Conservation (phyloP, 2,888 invertebrate species). For the Blastobasis adustella region DNA sequence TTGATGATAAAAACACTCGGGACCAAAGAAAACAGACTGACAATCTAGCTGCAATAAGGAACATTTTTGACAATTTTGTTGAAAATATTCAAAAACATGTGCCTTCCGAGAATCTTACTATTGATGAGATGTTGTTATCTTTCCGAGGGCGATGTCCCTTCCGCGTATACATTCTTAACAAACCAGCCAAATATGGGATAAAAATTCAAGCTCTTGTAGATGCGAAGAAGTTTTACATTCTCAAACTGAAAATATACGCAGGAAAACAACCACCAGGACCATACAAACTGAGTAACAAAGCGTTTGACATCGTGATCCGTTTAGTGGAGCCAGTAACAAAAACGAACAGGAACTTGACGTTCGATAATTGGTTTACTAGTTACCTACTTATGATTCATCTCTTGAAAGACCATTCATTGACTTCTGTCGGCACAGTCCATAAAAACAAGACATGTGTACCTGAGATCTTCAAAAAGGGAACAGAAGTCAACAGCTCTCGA, state of each 20-base stretch:
- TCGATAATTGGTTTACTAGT: slow-evolving; percentile 19
- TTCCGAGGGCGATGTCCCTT: slow-evolving; percentile 15
- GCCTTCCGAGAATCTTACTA: slow-evolving; percentile 7
- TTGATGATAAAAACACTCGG: slow-evolving; percentile 17
- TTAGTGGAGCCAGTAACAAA: slow-evolving; percentile 14
- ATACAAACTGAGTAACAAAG: slow-evolving; percentile 6
- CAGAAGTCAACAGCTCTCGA: slow-evolving; percentile 7
- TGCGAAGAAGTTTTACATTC: slow-evolving; percentile 10
- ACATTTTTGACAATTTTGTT: slow-evolving; percentile 8
- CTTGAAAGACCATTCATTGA: slow-evolving; percentile 13
- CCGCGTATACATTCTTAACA: slow-evolving; percentile 11
- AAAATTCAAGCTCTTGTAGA: slow-evolving; percentile 10
- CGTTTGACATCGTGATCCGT: slow-evolving; percentile 7
- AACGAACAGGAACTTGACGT: slow-evolving; percentile 14
- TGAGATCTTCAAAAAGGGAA: slow-evolving; percentile 9
- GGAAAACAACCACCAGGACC: slow-evolving; percentile 13
- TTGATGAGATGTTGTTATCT: slow-evolving; percentile 13
- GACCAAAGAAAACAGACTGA: slow-evolving; percentile 13
- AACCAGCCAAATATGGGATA: slow-evolving; percentile 14
- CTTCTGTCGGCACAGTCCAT: slow-evolving; percentile 15
- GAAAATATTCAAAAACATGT: slow-evolving; percentile 1
- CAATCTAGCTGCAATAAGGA: slow-evolving; percentile 8
- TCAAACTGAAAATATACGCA: slow-evolving; percentile 15
- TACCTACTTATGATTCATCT: slow-evolving; percentile 11
- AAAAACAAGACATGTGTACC: slow-evolving; percentile 13